Percentiles rank a stretch among this genome's conserved stretches.
phyloP scores from a whole-genome alignment of 2,113 vertebrate genomes.

The Stegastes partitus region DNA sequence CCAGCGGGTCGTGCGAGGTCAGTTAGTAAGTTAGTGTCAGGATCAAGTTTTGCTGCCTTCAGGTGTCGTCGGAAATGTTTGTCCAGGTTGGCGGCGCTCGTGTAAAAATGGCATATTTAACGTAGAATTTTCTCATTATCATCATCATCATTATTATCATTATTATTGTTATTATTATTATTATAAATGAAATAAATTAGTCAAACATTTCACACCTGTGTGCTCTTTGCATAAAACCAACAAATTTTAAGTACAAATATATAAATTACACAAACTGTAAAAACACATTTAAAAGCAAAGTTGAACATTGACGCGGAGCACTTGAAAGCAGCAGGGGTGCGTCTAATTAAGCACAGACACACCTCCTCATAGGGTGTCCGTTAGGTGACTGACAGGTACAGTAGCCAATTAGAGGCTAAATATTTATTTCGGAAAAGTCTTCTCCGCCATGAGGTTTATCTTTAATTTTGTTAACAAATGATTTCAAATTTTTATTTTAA shows the following conservation, averaged over 20 bases:
- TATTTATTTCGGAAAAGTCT: not conserved
- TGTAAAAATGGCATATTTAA: too few species aligned
- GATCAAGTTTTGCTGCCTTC: slow-evolving; percentile 39
- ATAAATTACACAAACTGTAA: not conserved
- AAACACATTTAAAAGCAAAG: not conserved
- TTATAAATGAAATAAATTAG: too few species aligned
- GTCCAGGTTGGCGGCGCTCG: not conserved
- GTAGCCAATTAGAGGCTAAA: slow-evolving; percentile 9
- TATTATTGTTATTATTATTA: too few species aligned
- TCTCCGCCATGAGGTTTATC: too few species aligned
- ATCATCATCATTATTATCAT: too few species aligned
- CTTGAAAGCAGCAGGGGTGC: slow-evolving; percentile 43
- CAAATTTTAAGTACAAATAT: not conserved
- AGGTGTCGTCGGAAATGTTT: slow-evolving; percentile 17
- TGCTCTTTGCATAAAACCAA: too few species aligned
- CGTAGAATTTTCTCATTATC: too few species aligned
- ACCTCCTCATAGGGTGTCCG: not conserved
- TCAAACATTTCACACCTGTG: too few species aligned
- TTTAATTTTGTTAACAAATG: too few species aligned
- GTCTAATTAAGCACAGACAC: not conserved
- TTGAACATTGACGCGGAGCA: not conserved
- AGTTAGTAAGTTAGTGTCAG: not conserved
- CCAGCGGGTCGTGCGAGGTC: slow-evolving; percentile 2
- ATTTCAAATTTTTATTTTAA: too few species aligned
- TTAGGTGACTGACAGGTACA: slow-evolving; percentile 17